Percentiles rank a stretch among this genome's conserved stretches.
phyloP scores from a whole-genome alignment of 2,113 vertebrate species.

The Xiphophorus couchianus region DNA sequence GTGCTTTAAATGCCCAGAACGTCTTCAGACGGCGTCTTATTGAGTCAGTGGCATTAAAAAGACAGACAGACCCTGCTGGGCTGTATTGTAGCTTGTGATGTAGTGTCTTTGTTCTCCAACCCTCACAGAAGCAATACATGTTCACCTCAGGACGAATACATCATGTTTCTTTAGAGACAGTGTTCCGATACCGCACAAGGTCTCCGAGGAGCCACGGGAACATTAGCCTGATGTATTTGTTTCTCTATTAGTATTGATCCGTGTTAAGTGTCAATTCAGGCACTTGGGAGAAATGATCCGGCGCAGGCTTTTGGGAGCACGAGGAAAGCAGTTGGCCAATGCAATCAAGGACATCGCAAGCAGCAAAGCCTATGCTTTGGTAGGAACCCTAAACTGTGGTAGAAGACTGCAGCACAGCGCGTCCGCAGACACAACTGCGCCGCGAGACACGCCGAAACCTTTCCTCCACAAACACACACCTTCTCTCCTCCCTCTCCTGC shows the following conservation, averaged over 20 bases:
- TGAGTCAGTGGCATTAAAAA: conserved; percentile 41
- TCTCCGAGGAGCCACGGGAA: conserved; percentile 40
- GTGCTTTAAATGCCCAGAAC: conserved; percentile 43
- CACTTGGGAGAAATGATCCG: conserved; percentile 63
- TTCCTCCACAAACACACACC: conserved; percentile 14
- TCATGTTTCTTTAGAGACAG: conserved; percentile 58
- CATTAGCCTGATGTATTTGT: conserved; percentile 59
- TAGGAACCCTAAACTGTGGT: neutral
- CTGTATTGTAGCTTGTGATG: conserved; percentile 36
- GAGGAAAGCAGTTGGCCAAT: conserved; percentile 11
- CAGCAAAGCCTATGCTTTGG: neutral
- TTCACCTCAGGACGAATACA: conserved; percentile 57
- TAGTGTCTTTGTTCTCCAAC: conserved; percentile 18
- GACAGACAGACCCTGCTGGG: conserved; percentile 27
- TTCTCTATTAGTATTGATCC: conserved; percentile 68
- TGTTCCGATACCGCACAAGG: conserved; percentile 32
- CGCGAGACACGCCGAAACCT: conserved; percentile 44
- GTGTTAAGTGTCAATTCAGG: conserved; percentile 59
- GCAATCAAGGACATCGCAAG: neutral
- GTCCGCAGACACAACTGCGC: conserved; percentile 45
- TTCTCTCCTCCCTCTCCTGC: conserved; percentile 18
- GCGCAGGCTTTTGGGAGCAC: conserved; percentile 28
- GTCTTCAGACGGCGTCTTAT: conserved; percentile 23
- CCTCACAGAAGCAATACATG: conserved; percentile 28
- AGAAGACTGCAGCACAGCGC: conserved; percentile 52